A percentile compares a stretch with the other conserved stretches of the same genome.
phyloP scores from a whole-genome alignment of 2,888 invertebrate genomes.

The Macaria notata region DNA sequence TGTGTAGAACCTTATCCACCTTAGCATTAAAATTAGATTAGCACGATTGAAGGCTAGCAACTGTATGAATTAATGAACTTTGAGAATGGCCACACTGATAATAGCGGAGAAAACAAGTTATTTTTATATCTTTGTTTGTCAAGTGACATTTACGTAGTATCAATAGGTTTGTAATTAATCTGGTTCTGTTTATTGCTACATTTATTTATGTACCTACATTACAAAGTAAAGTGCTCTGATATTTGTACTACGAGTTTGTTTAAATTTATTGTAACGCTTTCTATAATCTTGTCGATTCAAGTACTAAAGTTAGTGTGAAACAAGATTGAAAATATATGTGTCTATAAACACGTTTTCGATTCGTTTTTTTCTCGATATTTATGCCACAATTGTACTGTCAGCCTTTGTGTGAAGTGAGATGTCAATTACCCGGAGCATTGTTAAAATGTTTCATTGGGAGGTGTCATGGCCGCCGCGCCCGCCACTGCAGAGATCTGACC shows the following conservation, averaged over 20 bases:
- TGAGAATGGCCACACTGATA: conserved; percentile 32
- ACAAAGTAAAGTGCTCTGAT: conserved; percentile 15
- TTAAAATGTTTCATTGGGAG: conserved; percentile 3
- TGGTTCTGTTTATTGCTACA: conserved; percentile 33
- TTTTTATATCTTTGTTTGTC: conserved; percentile 47
- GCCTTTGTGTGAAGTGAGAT: conserved; percentile 7
- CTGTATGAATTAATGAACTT: conserved; percentile 2
- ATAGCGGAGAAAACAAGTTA: conserved; percentile 44
- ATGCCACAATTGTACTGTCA: not conserved
- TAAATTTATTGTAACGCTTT: no score
- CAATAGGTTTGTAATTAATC: conserved; percentile 35
- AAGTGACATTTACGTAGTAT: conserved; percentile 42
- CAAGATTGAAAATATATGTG: no score
- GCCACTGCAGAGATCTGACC: conserved; percentile 29
- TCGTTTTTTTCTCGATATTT: not conserved
- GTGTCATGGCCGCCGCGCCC: conserved; percentile 29
- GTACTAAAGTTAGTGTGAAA: no score
- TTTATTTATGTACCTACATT: conserved; percentile 27
- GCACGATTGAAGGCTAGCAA: conserved; percentile 4
- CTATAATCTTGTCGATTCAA: no score
- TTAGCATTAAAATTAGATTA: conserved; percentile 9
- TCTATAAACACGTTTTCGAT: no score
- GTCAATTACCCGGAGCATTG: conserved; percentile 20
- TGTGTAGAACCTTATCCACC: not conserved
- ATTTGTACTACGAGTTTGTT: no score